phyloP scores from a whole-genome alignment of 2,113 vertebrate genomes.

The Numida meleagris region DNA sequence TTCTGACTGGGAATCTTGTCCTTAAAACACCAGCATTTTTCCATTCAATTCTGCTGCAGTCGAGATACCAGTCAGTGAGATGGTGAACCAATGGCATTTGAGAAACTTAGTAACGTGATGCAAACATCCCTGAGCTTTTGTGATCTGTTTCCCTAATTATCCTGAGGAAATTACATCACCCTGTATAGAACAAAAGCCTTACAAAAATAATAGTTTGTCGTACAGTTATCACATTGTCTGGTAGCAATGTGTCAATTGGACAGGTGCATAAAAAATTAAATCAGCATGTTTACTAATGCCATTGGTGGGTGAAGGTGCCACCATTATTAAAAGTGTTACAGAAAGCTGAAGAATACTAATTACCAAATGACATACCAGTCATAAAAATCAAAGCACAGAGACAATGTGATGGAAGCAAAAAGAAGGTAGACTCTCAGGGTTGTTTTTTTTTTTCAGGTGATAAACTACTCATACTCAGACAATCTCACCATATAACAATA shows the following conservation, averaged over 20 bases:
- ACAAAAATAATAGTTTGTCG: not conserved
- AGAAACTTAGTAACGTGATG: not conserved
- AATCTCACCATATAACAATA: not conserved
- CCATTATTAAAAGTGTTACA: not conserved
- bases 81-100: not conserved
- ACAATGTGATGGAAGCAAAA: not conserved
- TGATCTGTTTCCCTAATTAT: not conserved
- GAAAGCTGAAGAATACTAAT: not conserved
- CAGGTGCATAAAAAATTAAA: not conserved
- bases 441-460: not conserved
- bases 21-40: not conserved
- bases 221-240: not conserved
- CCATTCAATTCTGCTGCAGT: not conserved
- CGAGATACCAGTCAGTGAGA: not conserved
- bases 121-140: not conserved
- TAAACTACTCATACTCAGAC: not conserved
- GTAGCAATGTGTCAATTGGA: not conserved
- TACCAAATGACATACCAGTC: not conserved
- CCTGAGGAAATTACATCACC: not conserved
- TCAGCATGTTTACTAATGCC: not conserved
- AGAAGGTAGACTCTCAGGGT: not conserved
- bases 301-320: fast-evolving
- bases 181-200: not conserved
- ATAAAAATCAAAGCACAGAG: slow-evolving; percentile 4
- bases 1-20: not conserved